A percentile compares a stretch with the other conserved stretches of the same genome.
phyloP scores from a whole-genome alignment of 2,888 invertebrate genomes.

The Charanyca ferruginea region DNA sequence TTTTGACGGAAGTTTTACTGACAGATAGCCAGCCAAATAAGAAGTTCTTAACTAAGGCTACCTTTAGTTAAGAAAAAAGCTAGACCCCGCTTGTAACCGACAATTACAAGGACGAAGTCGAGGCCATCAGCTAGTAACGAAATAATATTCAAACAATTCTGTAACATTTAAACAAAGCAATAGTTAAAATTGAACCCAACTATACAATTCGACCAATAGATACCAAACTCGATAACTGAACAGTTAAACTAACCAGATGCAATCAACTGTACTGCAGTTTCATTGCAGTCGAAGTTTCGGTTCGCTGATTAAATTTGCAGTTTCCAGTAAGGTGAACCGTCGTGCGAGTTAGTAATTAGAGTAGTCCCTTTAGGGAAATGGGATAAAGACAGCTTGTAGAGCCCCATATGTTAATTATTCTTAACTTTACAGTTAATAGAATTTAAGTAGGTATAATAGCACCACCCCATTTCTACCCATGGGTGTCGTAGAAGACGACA shows the following conservation, averaged over 20 bases:
- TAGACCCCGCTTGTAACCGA: too few species aligned
- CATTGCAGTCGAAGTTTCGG: conserved; percentile 74
- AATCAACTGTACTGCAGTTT: conserved; percentile 78
- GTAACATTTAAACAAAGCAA: conserved; percentile 35
- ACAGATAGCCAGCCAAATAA: too few species aligned
- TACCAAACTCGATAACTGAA: conserved; percentile 75
- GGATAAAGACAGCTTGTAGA: conserved; percentile 46
- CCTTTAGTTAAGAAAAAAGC: too few species aligned
- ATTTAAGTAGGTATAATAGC: too few species aligned
- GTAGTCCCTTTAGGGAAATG: conserved; percentile 43
- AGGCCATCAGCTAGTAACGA: too few species aligned
- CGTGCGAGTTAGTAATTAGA: conserved; percentile 69
- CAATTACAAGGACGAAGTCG: too few species aligned
- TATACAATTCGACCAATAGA: conserved; percentile 64
- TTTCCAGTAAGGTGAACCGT: conserved; percentile 66
- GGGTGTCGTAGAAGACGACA: too few species aligned
- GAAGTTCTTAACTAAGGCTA: too few species aligned
- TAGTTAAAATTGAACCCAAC: conserved; percentile 55
- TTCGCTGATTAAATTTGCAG: conserved; percentile 84
- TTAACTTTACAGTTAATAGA: conserved; percentile 9
- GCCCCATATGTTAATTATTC: conserved; percentile 29
- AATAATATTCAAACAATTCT: neutral
- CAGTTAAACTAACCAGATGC: conserved; percentile 83
- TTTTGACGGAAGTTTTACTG: too few species aligned
- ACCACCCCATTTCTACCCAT: too few species aligned